Percentiles rank a stretch among this genome's conserved stretches.
Conservation (phyloP, 2,888 invertebrate species). For the Dorcus hopei region DNA sequence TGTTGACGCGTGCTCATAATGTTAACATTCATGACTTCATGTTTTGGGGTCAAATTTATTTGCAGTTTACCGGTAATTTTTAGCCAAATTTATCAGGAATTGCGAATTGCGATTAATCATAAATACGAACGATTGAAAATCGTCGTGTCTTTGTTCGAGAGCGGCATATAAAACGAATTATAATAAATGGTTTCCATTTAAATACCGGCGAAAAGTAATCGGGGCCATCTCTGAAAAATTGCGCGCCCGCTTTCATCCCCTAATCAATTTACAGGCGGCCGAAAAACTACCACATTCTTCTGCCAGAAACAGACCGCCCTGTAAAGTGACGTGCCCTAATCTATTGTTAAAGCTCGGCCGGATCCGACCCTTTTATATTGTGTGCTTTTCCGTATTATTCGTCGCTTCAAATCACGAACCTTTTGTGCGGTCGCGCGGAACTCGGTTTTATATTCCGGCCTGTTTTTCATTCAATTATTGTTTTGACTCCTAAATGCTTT, state of each 20-base stretch:
- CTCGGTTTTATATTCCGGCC: slow-evolving; percentile 27
- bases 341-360: slow-evolving; percentile 31
- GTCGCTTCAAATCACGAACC: slow-evolving; percentile 28
- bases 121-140: too few relatives aligned
- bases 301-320: slow-evolving; percentile 16
- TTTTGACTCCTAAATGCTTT: slow-evolving; percentile 18
- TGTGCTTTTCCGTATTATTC: slow-evolving; percentile 26
- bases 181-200: not conserved
- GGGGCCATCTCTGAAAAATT: slow-evolving; percentile 16
- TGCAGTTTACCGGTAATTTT: not conserved
- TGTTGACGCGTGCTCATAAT: slow-evolving; percentile 16
- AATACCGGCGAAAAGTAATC: not conserved
- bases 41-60: not conserved
- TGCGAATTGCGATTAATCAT: too few relatives aligned
- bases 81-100: too few relatives aligned
- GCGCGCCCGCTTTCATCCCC: slow-evolving; percentile 15
- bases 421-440: slow-evolving; percentile 29
- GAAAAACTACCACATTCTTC: slow-evolving; percentile 19
- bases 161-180: not conserved
- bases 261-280: slow-evolving; percentile 25
- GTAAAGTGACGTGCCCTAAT: slow-evolving; percentile 28
- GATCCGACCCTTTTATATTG: slow-evolving; percentile 28
- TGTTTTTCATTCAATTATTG: slow-evolving; percentile 27
- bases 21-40: slow-evolving; percentile 2
- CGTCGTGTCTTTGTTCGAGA: not conserved